A percentile compares a stretch with the other conserved stretches of the same genome.
phyloP scores from a whole-genome alignment of 1,140 invertebrate genomes.

The Tenebrio molitor region DNA sequence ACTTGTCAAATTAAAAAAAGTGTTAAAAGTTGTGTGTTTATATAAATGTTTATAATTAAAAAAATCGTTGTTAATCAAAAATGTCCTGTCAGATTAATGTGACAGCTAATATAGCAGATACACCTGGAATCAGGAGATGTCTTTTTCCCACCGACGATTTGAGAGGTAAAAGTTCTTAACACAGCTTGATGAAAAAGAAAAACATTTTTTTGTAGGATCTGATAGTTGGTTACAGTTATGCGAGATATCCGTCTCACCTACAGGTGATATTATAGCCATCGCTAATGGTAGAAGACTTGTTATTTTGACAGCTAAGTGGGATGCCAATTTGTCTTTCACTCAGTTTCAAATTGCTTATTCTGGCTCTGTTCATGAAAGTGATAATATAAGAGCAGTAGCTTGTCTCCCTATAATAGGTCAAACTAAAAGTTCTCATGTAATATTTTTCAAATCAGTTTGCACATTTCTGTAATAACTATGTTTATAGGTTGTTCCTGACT shows the following conservation, averaged over 20 bases:
- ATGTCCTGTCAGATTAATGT: slow-evolving; percentile 81
- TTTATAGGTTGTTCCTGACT: slow-evolving; percentile 82
- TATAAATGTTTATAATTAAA: slow-evolving; percentile 18
- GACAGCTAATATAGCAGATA: slow-evolving; percentile 76
- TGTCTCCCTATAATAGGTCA: slow-evolving; percentile 69
- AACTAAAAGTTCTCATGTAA: slow-evolving; percentile 62
- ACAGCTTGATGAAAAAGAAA: slow-evolving; percentile 41
- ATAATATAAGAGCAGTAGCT: slow-evolving; percentile 68
- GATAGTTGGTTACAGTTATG: slow-evolving; percentile 81
- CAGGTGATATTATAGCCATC: slow-evolving; percentile 79
- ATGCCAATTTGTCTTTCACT: slow-evolving; percentile 66
- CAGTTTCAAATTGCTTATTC: slow-evolving; percentile 69
- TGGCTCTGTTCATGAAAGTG: slow-evolving; percentile 71
- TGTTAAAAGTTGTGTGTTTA: slow-evolving; percentile 33
- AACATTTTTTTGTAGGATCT: slow-evolving; percentile 66
- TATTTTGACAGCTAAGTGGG: slow-evolving; percentile 77
- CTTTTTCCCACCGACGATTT: slow-evolving; percentile 70
- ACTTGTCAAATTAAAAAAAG: slow-evolving; percentile 11
- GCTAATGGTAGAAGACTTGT: slow-evolving; percentile 76
- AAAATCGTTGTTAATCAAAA: slow-evolving; percentile 46
- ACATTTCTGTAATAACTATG: too few species aligned
- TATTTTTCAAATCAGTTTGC: slow-evolving; percentile 8
- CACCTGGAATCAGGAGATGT: slow-evolving; percentile 71
- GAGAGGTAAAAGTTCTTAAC: slow-evolving; percentile 59
- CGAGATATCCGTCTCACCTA: slow-evolving; percentile 79